Percentiles rank a stretch among this genome's conserved stretches.
phyloP scores from a whole-genome alignment of 2,113 vertebrate species.

The Buteo buteo region DNA sequence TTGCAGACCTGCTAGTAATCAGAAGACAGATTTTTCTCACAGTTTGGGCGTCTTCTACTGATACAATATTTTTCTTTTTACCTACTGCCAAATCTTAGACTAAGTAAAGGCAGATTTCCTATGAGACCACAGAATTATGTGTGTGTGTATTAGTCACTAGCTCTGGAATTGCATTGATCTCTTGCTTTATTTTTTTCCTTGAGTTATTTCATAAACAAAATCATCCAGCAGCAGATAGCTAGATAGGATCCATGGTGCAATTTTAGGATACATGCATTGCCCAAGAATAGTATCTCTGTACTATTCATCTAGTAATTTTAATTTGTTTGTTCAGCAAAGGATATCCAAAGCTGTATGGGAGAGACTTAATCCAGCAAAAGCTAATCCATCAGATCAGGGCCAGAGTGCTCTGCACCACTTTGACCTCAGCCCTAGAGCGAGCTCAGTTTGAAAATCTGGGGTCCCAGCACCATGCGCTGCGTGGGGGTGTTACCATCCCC shows the following conservation, averaged over 20 bases:
- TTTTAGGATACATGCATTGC: not conserved
- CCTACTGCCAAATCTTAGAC: not conserved
- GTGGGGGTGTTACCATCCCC: not conserved
- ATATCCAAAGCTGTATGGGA: not conserved
- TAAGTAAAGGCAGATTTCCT: not conserved
- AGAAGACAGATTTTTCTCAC: not conserved
- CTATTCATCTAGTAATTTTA: not conserved
- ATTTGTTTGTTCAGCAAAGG: not conserved
- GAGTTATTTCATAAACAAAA: not conserved
- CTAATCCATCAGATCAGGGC: not conserved
- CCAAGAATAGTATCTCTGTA: not conserved
- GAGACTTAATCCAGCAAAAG: not conserved
- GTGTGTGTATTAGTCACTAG: not conserved
- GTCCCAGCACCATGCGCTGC: accelerated
- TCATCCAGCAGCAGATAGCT: not conserved
- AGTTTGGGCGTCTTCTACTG: not conserved
- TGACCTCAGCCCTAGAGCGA: not conserved
- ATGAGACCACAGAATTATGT: not conserved
- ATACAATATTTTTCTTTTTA: not conserved
- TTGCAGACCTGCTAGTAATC: not conserved
- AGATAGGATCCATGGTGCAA: not conserved
- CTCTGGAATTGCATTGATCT: not conserved
- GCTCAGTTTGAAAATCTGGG: not conserved
- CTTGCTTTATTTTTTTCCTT: not conserved
- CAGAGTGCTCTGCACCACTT: not conserved